A percentile compares a stretch with the other conserved stretches of the same genome.
These are phyloP conservation scores for Laticauda colubrina DNA, from an alignment of 2,113 vertebrate genomes.

Conservation along the genomic window DNA sequence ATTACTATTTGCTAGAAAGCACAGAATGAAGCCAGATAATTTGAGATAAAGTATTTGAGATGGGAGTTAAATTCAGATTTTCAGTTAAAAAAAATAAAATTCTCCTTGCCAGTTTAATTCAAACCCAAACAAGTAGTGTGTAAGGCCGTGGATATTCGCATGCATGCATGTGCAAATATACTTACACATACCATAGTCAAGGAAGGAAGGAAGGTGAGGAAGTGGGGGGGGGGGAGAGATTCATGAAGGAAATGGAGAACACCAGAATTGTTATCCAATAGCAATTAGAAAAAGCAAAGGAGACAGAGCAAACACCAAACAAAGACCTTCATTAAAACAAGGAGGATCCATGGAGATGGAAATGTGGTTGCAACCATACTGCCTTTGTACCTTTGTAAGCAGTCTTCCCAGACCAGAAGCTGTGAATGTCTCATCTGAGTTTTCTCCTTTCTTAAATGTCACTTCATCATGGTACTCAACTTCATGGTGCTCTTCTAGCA, in stretches of 20 bases:
- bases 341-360: not conserved
- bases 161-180: not conserved
- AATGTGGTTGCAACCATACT: not conserved
- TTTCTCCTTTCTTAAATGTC: not conserved
- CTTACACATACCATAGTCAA: not conserved
- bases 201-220: not conserved
- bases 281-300: not conserved
- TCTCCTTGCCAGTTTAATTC: not conserved
- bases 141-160: not conserved
- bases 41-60: not conserved
- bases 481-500: not conserved
- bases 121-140: not conserved
- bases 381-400: not conserved
- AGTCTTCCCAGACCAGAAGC: not conserved
- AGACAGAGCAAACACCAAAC: not conserved
- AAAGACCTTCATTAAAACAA: conserved; percentile 6
- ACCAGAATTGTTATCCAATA: not conserved
- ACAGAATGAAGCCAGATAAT: not conserved
- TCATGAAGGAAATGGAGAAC: not conserved
- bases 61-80: not conserved
- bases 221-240: not conserved
- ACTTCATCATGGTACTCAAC: not conserved
- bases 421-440: not conserved
- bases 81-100: not conserved
- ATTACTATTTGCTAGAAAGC: not conserved